Evolutionary conservation across 1,140 invertebrate genomes (phyloP), one percentile per base, ranked within the genome.

Genomic region (Diorhabda sublineata): DNA sequence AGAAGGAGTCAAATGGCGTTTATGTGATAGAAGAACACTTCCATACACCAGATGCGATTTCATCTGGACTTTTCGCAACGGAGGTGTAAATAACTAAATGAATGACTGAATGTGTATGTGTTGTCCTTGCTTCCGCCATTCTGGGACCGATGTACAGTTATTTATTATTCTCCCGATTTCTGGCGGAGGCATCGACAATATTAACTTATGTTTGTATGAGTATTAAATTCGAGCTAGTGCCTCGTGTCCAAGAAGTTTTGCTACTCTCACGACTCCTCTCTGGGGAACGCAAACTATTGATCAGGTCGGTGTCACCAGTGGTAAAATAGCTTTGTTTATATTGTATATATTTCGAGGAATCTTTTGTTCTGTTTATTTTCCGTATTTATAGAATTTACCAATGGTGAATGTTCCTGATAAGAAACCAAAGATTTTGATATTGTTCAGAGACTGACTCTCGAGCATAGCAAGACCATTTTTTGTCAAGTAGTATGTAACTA

Each of bases 21-120:
- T 88, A 87, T 79, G 85, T 88, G 77, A 87, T 88, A 81, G 87
- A 87, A 77, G 87, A 87, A 80, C 87, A 88, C 77, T 88, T 85
- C 75, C 78, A 75, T 69, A 82, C 82, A 75, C 84, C 84, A 67
- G 84, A 85, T 75, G 77, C 83, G 73, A 71, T 84, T 68, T 73
- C 82, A 44, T 78, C 82, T 64, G 85, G 83, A 60, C 84, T 86
- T 70, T 85, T 87, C 73, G 87, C 87, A 65, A 89, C 87, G 61
- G 86, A 89, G 81, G 87, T 89, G 75, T 89, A 87, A 84, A 78
- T 68, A 71, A 67, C 66, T 73, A 71, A 75, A 70, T 74, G 76
- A 71, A 69, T 75, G 74, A 74, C 64, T 68, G 68, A 68, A 73
- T 68, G 61, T 74, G 73, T 45, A 70, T 73, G 73, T 71, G 66